These are phyloP conservation scores for Myanophis thanlyinensis DNA, from an alignment of 2,113 vertebrate species.

Conservation along the genomic window DNA sequence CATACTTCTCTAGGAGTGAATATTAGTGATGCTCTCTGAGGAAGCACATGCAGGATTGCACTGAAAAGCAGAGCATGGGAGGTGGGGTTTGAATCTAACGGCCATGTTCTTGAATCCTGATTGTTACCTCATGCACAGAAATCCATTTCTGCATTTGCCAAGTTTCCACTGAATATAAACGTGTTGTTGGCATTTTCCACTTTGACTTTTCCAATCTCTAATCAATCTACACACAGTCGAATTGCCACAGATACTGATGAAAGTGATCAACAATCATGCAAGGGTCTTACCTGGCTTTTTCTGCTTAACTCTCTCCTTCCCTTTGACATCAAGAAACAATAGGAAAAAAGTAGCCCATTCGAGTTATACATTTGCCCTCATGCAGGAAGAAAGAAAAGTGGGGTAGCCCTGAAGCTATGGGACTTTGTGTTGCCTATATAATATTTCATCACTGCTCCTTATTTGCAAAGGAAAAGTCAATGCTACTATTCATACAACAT, in stretches of 20 bases:
- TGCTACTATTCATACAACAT: neutral
- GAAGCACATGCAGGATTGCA: neutral
- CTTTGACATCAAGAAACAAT: neutral
- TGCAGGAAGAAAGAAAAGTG: neutral
- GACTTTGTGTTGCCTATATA: no score
- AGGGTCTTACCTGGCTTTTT: neutral
- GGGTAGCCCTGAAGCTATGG: neutral
- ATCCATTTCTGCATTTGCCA: neutral
- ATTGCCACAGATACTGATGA: neutral
- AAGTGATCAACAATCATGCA: slow-evolving; percentile 6
- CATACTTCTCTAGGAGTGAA: neutral
- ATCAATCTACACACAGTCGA: slow-evolving; percentile 5
- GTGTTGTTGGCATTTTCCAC: neutral
- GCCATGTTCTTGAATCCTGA: neutral
- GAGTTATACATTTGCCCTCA: neutral
- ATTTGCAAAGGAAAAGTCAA: neutral
- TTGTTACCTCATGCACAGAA: neutral
- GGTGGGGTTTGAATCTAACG: neutral
- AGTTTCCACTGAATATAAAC: neutral
- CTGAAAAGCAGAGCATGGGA: neutral
- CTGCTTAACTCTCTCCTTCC: neutral
- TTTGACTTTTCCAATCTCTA: slow-evolving; percentile 19
- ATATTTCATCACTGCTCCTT: neutral
- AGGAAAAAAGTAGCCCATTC: neutral
- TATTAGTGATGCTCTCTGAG: neutral